Base-by-base conservation (phyloP, 2,888 invertebrate species). In the Oxyteleia sp. region DNA sequence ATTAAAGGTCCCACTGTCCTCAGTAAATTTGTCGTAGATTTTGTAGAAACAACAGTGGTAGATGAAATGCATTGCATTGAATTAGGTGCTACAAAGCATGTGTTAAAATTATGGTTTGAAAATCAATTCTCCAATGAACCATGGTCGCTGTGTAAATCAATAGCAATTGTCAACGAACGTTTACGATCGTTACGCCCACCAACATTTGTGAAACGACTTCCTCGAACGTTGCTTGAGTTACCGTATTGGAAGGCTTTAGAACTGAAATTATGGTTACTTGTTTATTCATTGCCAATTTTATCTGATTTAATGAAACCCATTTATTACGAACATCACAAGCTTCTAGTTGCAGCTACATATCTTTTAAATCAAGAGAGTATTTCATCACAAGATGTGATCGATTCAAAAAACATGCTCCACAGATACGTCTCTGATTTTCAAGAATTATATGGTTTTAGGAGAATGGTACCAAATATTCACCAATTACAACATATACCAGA, bases 211-310 rank as follows among this genome's bases (percentile, higher is more conserved):
- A 53, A 53, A 32, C 15, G 32, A 5, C 4, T 16, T 16, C 32
- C 53, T 10, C 32, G 16, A 13, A 26, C 32, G 1, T 53, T 8
- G 2, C 53, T n/a, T n/a, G 5, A 32, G 32, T 10, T 2, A 8
- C 0, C 13, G 1, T 32, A 53, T 32, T 53, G 53, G 53, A 35
- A 32, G 32, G 53, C 32, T 8, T 13, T 10, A 1, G 53, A 53
- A 53, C 15, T 5, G 1, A 32, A 53, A 53, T 29, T 32, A 7
- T 53, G n/a, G n/a, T 35, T 86, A 7, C 49, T 85, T 10, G 38
- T 79, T 15, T 88, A 87, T 64, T 86, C 85, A 7, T n/a, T 85
- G 38, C 82, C 82, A 10, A 49, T 87, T 32, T 57, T 88, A 16
- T 10, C 64, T 35, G 78, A 81, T 26, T 47, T 86, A 38, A 84